phyloP scores from a whole-genome alignment of 2,797 vertebrate species.

The Leucoraja ocellata region DNA sequence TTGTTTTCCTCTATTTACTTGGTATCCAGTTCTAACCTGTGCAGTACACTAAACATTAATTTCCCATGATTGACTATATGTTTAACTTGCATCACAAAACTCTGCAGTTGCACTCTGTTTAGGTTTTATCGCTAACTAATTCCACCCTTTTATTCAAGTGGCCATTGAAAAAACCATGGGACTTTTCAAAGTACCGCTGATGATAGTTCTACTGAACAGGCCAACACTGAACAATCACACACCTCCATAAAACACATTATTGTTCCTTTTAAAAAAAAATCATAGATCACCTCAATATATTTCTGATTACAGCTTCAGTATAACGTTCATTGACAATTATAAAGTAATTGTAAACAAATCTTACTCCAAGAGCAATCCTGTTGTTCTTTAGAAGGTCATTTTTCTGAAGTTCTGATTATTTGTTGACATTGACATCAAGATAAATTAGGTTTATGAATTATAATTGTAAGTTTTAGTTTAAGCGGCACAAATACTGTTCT shows the following conservation, averaged over 20 bases:
- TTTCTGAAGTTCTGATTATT: not conserved
- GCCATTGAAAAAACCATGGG: not conserved
- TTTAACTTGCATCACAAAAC: not conserved
- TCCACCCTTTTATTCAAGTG: not conserved
- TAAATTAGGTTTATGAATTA: not conserved
- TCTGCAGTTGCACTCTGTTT: not conserved
- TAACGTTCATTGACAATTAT: too few species aligned
- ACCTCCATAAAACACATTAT: not conserved
- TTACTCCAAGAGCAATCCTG: not conserved
- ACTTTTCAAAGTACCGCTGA: not conserved
- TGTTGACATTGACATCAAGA: not conserved
- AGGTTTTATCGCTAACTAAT: not conserved
- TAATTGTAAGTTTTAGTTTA: not conserved
- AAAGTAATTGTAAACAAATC: not conserved
- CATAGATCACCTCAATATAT: not conserved
- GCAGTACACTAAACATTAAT: slow-evolving; percentile 13
- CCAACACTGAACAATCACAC: not conserved
- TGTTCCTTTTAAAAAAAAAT: not conserved
- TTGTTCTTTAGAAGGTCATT: not conserved
- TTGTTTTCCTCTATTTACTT: not conserved
- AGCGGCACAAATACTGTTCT: too few species aligned
- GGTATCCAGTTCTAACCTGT: not conserved
- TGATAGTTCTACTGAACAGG: not conserved
- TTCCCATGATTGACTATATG: slow-evolving; percentile 24
- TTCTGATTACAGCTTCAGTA: not conserved